These are phyloP conservation scores for Morpho deidamia DNA, from an alignment of 2,888 invertebrate species.

Conservation along the genomic window DNA sequence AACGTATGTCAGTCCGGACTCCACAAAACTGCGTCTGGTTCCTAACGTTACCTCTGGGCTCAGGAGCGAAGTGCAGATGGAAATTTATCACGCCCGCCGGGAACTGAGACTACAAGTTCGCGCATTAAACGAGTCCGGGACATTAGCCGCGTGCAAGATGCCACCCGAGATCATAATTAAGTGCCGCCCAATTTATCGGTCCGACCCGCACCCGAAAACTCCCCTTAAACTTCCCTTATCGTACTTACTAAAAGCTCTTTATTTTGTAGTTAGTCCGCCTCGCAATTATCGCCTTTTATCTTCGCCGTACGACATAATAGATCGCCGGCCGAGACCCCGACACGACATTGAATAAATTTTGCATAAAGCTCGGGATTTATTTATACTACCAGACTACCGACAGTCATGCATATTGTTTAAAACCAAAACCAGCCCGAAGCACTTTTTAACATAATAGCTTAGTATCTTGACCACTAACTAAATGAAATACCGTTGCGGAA, in stretches of 20 bases:
- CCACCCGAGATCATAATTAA: conserved; percentile 78
- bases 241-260: conserved; percentile 72
- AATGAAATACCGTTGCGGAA: conserved; percentile 57
- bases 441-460: conserved; percentile 14
- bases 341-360: conserved; percentile 14
- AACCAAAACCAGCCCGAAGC: conserved; percentile 3
- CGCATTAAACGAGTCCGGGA: conserved; percentile 77
- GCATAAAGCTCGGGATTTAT: conserved; percentile 18
- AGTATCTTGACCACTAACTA: conserved; percentile 13
- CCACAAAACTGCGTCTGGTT: conserved; percentile 10
- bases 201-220: conserved; percentile 71
- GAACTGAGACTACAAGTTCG: conserved; percentile 74
- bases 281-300: conserved; percentile 67
- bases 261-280: conserved; percentile 71
- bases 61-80: conserved; percentile 56
- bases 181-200: conserved; percentile 78
- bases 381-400: conserved; percentile 21
- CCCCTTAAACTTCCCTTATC: conserved; percentile 75
- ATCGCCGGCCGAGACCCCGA: not conserved
- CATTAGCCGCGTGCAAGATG: conserved; percentile 78
- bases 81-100: conserved; percentile 74
- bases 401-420: conserved; percentile 5
- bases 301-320: conserved; percentile 27
- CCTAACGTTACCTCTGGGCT: conserved; percentile 37
- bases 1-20: conserved; percentile 7